Evolutionary conservation across 1,140 invertebrate species (phyloP).

Genomic region (Carposina sasakii): DNA sequence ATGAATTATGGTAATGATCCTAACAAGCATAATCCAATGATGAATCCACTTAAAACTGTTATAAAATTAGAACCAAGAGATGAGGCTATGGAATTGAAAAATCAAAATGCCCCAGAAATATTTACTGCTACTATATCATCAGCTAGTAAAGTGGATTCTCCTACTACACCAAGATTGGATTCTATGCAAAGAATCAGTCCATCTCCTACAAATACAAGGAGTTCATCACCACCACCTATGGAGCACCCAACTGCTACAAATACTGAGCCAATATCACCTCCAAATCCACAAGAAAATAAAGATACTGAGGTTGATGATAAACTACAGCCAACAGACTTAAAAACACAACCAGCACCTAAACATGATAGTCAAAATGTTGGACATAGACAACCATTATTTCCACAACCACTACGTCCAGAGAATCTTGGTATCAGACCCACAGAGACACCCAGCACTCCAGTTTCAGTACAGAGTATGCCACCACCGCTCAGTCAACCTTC

Average conservation of each 20-base stretch:
- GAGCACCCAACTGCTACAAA: conserved; percentile 59
- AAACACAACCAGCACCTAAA: conserved; percentile 57
- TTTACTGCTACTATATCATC: conserved; percentile 65
- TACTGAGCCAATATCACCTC: conserved; percentile 59
- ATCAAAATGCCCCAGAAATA: conserved; percentile 61
- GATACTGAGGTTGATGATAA: conserved; percentile 59
- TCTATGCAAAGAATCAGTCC: conserved; percentile 59
- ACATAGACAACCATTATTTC: conserved; percentile 60
- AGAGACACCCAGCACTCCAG: conserved; percentile 42
- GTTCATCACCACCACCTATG: conserved; percentile 56
- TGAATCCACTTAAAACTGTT: conserved; percentile 67
- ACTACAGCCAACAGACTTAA: conserved; percentile 62
- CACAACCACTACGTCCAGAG: conserved; percentile 61
- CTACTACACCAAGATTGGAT: conserved; percentile 53
- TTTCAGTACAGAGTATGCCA: conserved; percentile 52
- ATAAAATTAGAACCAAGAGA: conserved; percentile 75
- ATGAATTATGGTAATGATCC: conserved; percentile 57
- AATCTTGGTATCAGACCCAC: conserved; percentile 51
- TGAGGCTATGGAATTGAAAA: conserved; percentile 73
- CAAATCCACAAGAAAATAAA: conserved; percentile 60
- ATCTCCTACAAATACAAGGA: conserved; percentile 55
- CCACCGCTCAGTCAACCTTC: conserved; percentile 70
- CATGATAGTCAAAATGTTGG: conserved; percentile 52
- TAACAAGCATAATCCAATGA: conserved; percentile 57
- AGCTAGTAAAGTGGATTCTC: conserved; percentile 59